Conservation (phyloP, 2,113 vertebrate species). For the Natator depressus region DNA sequence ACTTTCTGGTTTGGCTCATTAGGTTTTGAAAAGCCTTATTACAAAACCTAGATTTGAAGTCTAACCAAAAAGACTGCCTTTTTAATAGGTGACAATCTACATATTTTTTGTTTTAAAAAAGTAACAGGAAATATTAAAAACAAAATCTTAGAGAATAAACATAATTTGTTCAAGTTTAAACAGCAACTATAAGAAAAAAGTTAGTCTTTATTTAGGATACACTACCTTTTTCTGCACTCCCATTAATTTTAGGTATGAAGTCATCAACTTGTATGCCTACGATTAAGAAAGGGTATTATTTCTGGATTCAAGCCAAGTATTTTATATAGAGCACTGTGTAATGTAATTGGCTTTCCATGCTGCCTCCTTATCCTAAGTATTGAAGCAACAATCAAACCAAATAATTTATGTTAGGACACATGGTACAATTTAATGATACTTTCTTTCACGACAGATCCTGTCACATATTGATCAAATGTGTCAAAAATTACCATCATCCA, state of each 20-base stretch:
- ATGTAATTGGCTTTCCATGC: neutral
- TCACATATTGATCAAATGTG: accelerated
- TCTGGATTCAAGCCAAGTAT: constrained; percentile 63
- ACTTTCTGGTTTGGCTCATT: neutral
- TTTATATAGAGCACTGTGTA: constrained; percentile 16
- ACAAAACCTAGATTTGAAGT: neutral
- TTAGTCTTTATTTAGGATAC: constrained; percentile 74
- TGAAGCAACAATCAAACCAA: neutral
- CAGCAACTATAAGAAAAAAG: constrained; percentile 40
- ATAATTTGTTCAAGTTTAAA: constrained; percentile 45
- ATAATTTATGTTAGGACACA: neutral
- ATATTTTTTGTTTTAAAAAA: neutral
- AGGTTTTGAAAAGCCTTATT: neutral
- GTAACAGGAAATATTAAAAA: neutral
- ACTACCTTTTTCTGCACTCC: constrained; percentile 87
- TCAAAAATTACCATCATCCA: neutral
- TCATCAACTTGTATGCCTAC: constrained; percentile 88
- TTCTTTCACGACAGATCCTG: neutral
- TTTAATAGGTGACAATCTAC: neutral
- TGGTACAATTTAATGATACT: neutral
- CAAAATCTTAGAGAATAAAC: neutral
- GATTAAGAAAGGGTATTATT: constrained; percentile 85
- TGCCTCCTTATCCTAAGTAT: neutral
- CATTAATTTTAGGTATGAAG: constrained; percentile 90
- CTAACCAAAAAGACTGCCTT: neutral